A percentile compares a stretch with the other conserved stretches of the same genome.
These are phyloP conservation scores for Fregata magnificens DNA, from an alignment of 2,113 vertebrate species.

Conservation along the genomic window DNA sequence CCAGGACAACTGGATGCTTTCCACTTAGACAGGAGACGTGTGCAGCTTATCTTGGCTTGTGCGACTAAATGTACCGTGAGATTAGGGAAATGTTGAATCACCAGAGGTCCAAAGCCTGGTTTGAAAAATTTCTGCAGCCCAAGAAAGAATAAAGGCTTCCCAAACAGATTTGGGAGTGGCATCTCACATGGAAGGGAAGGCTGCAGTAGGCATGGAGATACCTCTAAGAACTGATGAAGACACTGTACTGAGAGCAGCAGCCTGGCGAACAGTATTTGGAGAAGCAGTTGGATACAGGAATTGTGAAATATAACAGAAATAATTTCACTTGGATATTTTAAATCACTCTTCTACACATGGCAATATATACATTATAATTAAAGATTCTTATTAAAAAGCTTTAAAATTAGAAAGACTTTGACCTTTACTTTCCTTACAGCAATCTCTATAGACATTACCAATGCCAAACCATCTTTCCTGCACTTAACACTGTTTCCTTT, in stretches of 20 bases:
- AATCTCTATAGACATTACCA: not conserved
- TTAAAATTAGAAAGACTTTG: not conserved
- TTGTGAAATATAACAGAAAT: not conserved
- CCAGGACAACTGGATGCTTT: not conserved
- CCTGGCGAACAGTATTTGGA: not conserved
- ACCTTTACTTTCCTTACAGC: not conserved
- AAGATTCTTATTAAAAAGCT: not conserved
- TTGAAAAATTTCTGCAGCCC: not conserved
- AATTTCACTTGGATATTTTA: not conserved
- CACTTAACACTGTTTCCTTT: not conserved
- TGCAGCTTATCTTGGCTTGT: not conserved
- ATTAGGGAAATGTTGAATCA: not conserved
- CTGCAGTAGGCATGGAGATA: not conserved
- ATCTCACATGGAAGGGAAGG: not conserved
- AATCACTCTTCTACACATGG: not conserved
- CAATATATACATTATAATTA: not conserved
- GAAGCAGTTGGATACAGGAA: not conserved
- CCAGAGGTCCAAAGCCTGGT: not conserved
- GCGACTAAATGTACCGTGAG: rapidly evolving
- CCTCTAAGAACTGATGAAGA: not conserved
- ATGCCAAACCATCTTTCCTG: not conserved
- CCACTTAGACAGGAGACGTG: not conserved
- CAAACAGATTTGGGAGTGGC: not conserved
- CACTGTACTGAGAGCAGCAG: not conserved
- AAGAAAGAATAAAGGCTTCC: not conserved